phyloP scores from a whole-genome alignment of 2,113 vertebrate genomes.

The Rallus limicola region DNA sequence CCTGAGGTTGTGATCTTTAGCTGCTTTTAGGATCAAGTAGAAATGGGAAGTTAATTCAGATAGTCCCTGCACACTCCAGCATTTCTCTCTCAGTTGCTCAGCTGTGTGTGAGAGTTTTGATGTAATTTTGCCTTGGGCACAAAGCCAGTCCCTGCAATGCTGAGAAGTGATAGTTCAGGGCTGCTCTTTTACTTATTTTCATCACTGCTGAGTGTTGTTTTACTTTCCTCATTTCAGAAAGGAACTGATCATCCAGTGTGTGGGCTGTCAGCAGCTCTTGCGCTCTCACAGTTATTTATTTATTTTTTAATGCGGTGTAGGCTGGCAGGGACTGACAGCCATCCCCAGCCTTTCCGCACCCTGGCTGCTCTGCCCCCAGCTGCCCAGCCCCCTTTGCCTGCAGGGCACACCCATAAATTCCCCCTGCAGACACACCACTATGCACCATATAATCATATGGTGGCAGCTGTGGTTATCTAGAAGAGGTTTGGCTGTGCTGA shows the following conservation, averaged over 20 bases:
- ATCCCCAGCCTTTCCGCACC: not conserved
- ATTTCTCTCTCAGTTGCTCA: conserved; percentile 14
- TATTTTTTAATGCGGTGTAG: not conserved
- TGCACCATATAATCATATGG: not conserved
- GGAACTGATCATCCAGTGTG: conserved; percentile 10
- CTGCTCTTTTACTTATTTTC: conserved; percentile 60
- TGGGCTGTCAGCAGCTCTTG: conserved; percentile 24
- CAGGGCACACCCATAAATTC: not conserved
- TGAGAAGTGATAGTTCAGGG: conserved; percentile 52
- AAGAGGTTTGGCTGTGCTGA: not conserved
- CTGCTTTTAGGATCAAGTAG: not conserved
- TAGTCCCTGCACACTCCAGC: not conserved
- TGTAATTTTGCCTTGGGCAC: conserved; percentile 67
- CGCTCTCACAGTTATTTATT: not conserved
- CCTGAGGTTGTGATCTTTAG: not conserved
- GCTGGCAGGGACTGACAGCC: not conserved
- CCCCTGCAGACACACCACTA: not conserved
- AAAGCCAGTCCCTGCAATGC: conserved; percentile 32
- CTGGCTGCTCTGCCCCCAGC: not conserved
- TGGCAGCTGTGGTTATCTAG: not conserved
- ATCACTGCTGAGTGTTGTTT: conserved; percentile 43
- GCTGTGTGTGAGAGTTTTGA: conserved; percentile 15
- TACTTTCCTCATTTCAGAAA: conserved; percentile 31
- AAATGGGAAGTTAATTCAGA: conserved; percentile 13
- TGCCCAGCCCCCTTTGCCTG: not conserved